Base-by-base conservation (phyloP, 2,888 invertebrate genomes). In the Pteria penguin region DNA sequence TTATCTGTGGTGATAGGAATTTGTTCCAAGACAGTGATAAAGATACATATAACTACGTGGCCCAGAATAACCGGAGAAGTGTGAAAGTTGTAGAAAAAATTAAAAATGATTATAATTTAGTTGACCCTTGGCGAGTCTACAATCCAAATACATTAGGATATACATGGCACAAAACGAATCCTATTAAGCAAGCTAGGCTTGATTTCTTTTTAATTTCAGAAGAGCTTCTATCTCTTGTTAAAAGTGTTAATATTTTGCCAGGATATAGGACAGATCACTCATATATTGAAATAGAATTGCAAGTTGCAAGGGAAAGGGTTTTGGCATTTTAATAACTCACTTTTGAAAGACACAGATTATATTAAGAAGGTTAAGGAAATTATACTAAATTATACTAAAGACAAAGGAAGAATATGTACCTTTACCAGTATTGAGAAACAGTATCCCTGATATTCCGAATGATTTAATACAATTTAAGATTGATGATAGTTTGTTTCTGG, bases 401-500 rank as follows among this genome's bases (percentile, higher is more conserved):
- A 36, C 45, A 11, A 36, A 5, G 14, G 45, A 36, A 14, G 45
- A 36, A 11, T 36, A 36, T 36, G 45, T 14, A 11, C 45, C 45
- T 11, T 11, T 14, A 36, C 45, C 45, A 11, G 14, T 36, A 5
- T 36, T 36, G 14, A 36, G 14, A 36, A 36, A 14, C 14, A 36
- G 45, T 14, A 36, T 36, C 45, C 45, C 45, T 11, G 27, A 71
- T 24, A 32, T 14, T 24, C 54, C 71, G n/a, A 31, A 71, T 27
- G 57, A 32, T 14, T n/a, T 29, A 8, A 67, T 72, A 55, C 67
- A 72, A 58, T 76, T 72, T 67, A 52, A 54, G 54, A 71, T 72
- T 1, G 52, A 76, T 72, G 76, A 72, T 55, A 45, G 70, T 31
- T 32, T 66, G 24, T 71, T 75, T 71, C 22, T 70, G 11, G 71